A percentile compares a stretch with the other conserved stretches of the same genome.
Evolutionary conservation across 2,797 vertebrate genomes (phyloP).

Genomic region (Coregonus sp.): DNA sequence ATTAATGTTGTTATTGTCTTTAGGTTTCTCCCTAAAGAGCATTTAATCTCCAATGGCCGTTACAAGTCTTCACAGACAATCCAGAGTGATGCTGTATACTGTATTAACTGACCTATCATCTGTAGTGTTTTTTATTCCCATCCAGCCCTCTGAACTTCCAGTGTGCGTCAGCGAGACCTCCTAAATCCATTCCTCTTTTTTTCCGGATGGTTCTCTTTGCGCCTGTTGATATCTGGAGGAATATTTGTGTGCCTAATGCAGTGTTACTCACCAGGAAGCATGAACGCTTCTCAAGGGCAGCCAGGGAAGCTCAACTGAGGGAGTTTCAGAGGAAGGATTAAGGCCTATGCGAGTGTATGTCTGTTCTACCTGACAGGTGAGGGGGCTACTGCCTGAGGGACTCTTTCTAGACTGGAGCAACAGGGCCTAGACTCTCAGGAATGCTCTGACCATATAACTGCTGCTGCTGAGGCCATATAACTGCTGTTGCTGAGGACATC

Average conservation of each 20-base stretch:
- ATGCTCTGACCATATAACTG: not conserved
- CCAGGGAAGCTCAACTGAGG: not conserved
- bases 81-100: not conserved
- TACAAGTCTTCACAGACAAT: not conserved
- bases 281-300: not conserved
- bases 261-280: not conserved
- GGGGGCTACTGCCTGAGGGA: not conserved
- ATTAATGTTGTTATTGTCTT: not conserved
- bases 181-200: not conserved
- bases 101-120: not conserved
- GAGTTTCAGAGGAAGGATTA: not conserved
- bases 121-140: not conserved
- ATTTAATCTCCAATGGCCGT: not conserved
- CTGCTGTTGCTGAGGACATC: not conserved
- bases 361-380: not conserved
- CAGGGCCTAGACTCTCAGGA: not conserved
- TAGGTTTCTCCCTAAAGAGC: not conserved
- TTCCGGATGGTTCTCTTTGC: not conserved
- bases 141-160: not conserved
- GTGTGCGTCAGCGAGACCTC: not conserved
- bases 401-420: not conserved
- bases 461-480: not conserved
- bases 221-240: not conserved
- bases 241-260: not conserved
- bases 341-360: not conserved